phyloP scores from a whole-genome alignment of 2,888 invertebrate genomes.

The Rhogogaster chlorosoma region DNA sequence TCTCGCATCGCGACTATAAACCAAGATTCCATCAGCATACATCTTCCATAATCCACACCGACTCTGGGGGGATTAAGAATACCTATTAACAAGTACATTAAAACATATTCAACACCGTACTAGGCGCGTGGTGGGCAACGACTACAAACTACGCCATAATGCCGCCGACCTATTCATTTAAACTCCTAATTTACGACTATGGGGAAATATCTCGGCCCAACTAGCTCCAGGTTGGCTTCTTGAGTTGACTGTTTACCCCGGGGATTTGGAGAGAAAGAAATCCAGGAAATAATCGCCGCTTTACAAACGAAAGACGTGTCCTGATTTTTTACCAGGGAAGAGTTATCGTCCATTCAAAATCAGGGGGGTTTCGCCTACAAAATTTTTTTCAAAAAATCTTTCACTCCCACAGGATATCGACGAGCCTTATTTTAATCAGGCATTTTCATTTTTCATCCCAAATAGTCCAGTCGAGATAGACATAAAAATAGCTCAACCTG shows the following conservation, averaged over 20 bases:
- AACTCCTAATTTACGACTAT: constrained; percentile 36
- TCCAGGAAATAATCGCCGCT: neutral
- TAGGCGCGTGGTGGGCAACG: neutral
- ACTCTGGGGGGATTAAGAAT: constrained; percentile 64
- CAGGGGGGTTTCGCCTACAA: too few relatives aligned
- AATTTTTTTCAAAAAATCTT: too few relatives aligned
- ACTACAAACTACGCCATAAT: neutral
- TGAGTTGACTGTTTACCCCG: neutral
- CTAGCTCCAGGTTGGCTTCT: neutral
- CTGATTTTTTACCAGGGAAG: too few relatives aligned
- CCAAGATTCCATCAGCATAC: constrained; percentile 75
- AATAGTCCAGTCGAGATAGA: too few relatives aligned
- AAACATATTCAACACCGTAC: constrained; percentile 65
- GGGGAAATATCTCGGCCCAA: neutral
- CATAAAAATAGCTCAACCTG: too few relatives aligned
- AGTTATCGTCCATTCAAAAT: too few relatives aligned
- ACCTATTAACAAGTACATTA: constrained; percentile 73
- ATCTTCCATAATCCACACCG: constrained; percentile 72
- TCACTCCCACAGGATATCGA: too few relatives aligned
- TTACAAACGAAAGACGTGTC: neutral
- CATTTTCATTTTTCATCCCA: too few relatives aligned
- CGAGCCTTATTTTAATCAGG: too few relatives aligned
- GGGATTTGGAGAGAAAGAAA: neutral
- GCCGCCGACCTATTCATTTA: constrained; percentile 3
- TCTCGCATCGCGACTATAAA: constrained; percentile 62